These are phyloP conservation scores for Drosophila serrata DNA, from an alignment of 1,140 invertebrate species.

Conservation along the genomic window DNA sequence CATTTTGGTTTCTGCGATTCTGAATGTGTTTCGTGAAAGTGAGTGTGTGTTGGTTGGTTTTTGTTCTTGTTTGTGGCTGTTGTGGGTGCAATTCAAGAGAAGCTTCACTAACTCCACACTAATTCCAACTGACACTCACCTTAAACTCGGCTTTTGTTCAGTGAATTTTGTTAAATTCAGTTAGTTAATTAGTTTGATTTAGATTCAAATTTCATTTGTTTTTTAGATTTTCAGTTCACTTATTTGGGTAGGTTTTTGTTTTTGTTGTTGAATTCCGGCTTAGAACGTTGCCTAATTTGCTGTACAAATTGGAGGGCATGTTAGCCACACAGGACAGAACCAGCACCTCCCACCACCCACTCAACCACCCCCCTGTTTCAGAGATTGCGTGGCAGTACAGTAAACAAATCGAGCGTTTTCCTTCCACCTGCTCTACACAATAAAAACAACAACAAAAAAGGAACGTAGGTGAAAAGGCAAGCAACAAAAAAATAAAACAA, in stretches of 20 bases:
- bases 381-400: conserved; percentile 59
- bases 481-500: conserved; percentile 54
- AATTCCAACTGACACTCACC: conserved; percentile 35
- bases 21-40: conserved; percentile 30
- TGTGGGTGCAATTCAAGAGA: conserved; percentile 43
- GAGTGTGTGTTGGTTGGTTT: conserved; percentile 23
- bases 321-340: conserved; percentile 19
- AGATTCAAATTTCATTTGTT: conserved; percentile 4
- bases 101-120: conserved; percentile 24
- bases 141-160: conserved; percentile 13
- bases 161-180: not conserved
- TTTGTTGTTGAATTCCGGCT: conserved; percentile 25
- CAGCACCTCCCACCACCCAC: not conserved
- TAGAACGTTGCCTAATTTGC: conserved; percentile 42
- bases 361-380: conserved; percentile 17
- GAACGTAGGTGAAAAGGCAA: conserved; percentile 2
- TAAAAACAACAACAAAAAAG: conserved; percentile 7
- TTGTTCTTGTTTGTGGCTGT: conserved; percentile 41
- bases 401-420: conserved; percentile 63
- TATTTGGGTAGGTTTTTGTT: not conserved
- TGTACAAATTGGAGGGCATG: conserved; percentile 45
- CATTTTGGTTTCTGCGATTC: conserved; percentile 35
- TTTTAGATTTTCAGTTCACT: conserved; percentile 1
- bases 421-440: conserved; percentile 33
- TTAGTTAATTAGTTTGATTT: not conserved